A percentile compares a stretch with the other conserved stretches of the same genome.
Conservation (phyloP, 2,797 vertebrate genomes). For the Acanthis flammea region DNA sequence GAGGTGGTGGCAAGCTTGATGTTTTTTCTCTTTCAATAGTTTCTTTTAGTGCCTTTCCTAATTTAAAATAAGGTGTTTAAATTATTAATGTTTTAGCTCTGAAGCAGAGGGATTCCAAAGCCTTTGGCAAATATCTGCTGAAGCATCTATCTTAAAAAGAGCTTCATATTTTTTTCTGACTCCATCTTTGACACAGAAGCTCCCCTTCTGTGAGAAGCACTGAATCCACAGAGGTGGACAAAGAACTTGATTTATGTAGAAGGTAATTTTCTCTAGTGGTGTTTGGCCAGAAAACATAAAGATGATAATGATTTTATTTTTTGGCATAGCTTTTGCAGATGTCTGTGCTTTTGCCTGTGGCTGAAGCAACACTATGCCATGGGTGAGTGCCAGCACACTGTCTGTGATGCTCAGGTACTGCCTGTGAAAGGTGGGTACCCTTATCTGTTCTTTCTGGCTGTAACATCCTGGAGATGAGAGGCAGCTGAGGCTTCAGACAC, state of each 20-base stretch:
- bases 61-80: conserved; percentile 18
- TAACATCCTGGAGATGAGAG: neutral
- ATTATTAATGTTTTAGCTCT: conserved; percentile 21
- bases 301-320: neutral
- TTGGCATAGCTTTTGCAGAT: neutral
- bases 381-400: fast-evolving
- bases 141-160: neutral
- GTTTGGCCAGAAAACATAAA: conserved; percentile 8
- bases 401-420: neutral
- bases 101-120: neutral
- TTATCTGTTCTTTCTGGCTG: neutral
- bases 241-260: conserved; percentile 6
- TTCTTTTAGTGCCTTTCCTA: conserved; percentile 35
- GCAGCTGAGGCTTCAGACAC: neutral
- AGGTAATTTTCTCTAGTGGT: neutral
- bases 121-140: conserved; percentile 8
- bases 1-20: neutral
- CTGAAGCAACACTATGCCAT: neutral
- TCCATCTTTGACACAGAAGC: neutral
- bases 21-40: conserved; percentile 24
- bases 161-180: neutral
- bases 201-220: neutral
- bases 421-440: neutral
- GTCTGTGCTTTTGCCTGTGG: neutral
- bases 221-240: neutral